Conservation (phyloP, 2,797 vertebrate genomes). For the Tenualosa ilisha region DNA sequence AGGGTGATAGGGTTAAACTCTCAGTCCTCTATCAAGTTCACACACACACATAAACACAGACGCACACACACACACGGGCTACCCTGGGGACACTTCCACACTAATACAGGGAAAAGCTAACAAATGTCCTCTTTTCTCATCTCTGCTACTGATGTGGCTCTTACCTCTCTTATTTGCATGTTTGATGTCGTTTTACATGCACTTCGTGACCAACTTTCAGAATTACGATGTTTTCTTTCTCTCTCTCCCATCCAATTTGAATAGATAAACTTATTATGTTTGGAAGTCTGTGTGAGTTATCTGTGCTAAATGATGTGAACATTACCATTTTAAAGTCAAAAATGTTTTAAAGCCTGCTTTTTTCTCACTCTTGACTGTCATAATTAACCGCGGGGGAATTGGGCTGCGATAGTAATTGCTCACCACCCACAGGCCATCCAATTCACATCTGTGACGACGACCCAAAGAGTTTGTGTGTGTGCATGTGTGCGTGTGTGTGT, state of each 20-base stretch:
- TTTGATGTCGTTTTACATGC: background rate
- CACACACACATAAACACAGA: background rate
- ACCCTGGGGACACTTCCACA: too few relatives aligned
- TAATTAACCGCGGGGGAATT: constrained; percentile 57
- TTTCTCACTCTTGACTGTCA: constrained; percentile 49
- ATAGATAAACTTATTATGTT: background rate
- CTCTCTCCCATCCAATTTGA: background rate
- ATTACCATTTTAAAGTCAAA: constrained; percentile 52
- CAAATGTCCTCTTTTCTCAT: background rate
- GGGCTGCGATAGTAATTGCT: constrained; percentile 51
- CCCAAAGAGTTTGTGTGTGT: constrained; percentile 48
- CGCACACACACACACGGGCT: background rate
- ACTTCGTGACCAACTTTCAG: background rate
- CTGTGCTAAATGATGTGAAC: constrained; percentile 32
- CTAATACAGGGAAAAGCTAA: background rate
- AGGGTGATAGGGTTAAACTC: constrained; percentile 65
- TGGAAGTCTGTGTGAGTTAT: constrained; percentile 21
- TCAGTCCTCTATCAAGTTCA: background rate
- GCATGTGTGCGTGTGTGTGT: constrained; percentile 26
- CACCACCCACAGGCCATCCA: constrained; percentile 52
- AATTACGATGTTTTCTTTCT: background rate
- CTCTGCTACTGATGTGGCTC: background rate
- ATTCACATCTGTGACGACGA: constrained; percentile 47
- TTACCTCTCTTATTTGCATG: background rate
- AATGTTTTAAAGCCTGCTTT: constrained; percentile 51